Conservation (phyloP, 2,113 vertebrate species). For the Nerophis ophidion region DNA sequence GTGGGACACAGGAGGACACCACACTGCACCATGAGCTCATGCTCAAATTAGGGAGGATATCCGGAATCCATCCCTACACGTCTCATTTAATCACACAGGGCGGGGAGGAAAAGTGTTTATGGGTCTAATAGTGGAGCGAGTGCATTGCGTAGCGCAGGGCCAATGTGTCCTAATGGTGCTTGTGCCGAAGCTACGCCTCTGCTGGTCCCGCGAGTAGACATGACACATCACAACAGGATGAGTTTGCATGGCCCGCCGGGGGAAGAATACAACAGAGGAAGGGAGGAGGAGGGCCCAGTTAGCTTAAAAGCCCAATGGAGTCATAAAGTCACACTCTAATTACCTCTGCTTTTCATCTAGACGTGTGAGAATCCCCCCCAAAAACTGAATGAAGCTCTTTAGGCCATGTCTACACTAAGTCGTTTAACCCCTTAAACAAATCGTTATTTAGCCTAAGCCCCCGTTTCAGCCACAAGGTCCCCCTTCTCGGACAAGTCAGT, state of each 20-base stretch:
- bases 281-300: slow-evolving; percentile 15
- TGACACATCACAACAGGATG: slow-evolving; percentile 46
- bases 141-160: slow-evolving; percentile 22
- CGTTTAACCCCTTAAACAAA: too few relatives aligned
- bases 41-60: slow-evolving; percentile 70
- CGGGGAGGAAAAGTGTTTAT: slow-evolving; percentile 54
- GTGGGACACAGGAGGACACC: slow-evolving; percentile 59
- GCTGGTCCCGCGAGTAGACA: slow-evolving; percentile 27
- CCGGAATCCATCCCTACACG: slow-evolving; percentile 61
- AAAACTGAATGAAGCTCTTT: slow-evolving; percentile 4
- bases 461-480: too few relatives aligned
- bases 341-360: slow-evolving; percentile 49
- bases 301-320: slow-evolving; percentile 28
- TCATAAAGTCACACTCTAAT: slow-evolving; percentile 49
- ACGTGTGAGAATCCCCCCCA: slow-evolving; percentile 25
- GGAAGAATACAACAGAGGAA: slow-evolving; percentile 33
- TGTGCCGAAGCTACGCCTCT: slow-evolving; percentile 31
- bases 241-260: slow-evolving; percentile 15
- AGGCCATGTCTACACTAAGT: too few relatives aligned
- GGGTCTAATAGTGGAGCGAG: slow-evolving; percentile 33
- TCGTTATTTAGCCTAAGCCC: too few relatives aligned
- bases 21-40: slow-evolving; percentile 64
- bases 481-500: too few relatives aligned
- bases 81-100: slow-evolving; percentile 64
- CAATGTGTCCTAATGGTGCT: slow-evolving; percentile 17